Evolutionary conservation across 2,797 vertebrate genomes (phyloP).

Genomic region (Masticophis lateralis): DNA sequence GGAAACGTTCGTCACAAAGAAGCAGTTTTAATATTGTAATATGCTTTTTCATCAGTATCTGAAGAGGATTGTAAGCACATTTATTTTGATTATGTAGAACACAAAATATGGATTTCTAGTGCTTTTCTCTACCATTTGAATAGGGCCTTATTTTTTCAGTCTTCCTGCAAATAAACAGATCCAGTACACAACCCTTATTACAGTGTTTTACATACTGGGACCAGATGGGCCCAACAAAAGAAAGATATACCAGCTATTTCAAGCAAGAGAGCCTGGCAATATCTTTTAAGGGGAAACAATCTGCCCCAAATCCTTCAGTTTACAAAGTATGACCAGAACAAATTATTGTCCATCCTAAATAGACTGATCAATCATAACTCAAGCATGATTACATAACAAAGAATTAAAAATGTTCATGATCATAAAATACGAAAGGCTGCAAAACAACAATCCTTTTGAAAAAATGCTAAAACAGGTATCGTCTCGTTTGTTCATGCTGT

Average conservation of each 20-base stretch:
- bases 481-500: too few relatives aligned
- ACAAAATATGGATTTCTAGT: background rate
- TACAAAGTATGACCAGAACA: background rate
- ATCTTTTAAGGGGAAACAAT: background rate
- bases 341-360: background rate
- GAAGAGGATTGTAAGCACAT: background rate
- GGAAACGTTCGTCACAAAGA: background rate
- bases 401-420: background rate
- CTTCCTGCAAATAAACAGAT: constrained; percentile 1
- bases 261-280: background rate
- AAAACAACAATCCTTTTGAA: background rate
- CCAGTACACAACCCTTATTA: background rate
- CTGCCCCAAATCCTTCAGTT: background rate
- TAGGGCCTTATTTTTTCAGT: background rate
- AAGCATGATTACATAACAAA: background rate
- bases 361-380: background rate
- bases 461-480: background rate
- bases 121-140: background rate
- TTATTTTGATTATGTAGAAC: background rate
- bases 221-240: background rate
- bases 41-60: background rate
- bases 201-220: background rate
- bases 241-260: constrained; percentile 11
- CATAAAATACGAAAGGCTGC: background rate
- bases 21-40: background rate